Percentiles rank a stretch among this genome's conserved stretches.
Evolutionary conservation across 2,888 invertebrate genomes (phyloP).

Genomic region (Sphinx pinastri): DNA sequence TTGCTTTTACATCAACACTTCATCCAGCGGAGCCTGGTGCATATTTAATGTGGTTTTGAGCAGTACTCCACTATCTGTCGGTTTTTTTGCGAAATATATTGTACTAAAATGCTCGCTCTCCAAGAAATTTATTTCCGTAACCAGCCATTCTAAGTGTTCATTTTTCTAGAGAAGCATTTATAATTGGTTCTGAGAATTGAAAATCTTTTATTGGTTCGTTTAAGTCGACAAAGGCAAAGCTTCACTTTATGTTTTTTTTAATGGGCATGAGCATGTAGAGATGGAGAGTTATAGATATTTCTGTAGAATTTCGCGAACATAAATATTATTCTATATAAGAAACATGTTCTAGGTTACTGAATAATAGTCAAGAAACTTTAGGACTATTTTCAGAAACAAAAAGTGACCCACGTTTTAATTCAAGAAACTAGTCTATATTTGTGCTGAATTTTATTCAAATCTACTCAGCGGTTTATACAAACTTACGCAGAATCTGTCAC

Average conservation of each 20-base stretch:
- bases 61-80: slow-evolving; percentile 4
- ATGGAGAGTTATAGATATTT: not conserved
- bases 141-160: not conserved
- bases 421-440: too few species aligned
- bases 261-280: not conserved
- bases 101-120: not conserved
- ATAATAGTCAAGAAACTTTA: too few species aligned
- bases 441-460: too few species aligned
- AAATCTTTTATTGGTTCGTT: slow-evolving; percentile 3
- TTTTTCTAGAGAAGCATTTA: not conserved
- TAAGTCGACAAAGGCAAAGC: too few species aligned
- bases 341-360: too few species aligned
- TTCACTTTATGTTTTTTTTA: not conserved
- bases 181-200: slow-evolving; percentile 9
- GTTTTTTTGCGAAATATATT: not conserved
- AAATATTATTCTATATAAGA: too few species aligned
- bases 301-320: not conserved
- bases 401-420: too few species aligned
- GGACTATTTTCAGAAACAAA: too few species aligned
- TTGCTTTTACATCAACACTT: slow-evolving; percentile 43
- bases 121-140: not conserved
- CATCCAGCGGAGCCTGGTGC: slow-evolving; percentile 33
- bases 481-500: too few species aligned
- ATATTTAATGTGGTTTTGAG: slow-evolving; percentile 30
- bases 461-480: too few species aligned